Evolutionary conservation across 2,797 vertebrate species (phyloP).

Genomic region (Dryobates pubescens): DNA sequence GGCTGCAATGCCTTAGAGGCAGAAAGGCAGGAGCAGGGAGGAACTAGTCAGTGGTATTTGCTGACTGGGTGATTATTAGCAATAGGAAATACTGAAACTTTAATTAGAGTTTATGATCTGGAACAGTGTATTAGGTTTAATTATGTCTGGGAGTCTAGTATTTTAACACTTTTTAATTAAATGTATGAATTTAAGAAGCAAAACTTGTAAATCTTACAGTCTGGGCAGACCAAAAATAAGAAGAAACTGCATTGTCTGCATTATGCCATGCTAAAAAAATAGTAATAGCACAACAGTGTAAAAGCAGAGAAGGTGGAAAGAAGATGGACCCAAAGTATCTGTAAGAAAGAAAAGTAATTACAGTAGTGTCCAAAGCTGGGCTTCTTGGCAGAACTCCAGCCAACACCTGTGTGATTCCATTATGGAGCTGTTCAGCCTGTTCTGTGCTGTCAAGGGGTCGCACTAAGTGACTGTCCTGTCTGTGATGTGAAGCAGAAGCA

Average conservation of each 20-base stretch:
- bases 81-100: slow-evolving; percentile 58
- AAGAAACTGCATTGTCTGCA: not conserved
- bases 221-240: not conserved
- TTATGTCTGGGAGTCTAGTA: slow-evolving; percentile 52
- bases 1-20: slow-evolving; percentile 29
- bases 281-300: no score
- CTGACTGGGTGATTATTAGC: slow-evolving; percentile 63
- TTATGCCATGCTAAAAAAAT: not conserved
- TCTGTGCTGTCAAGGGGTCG: not conserved
- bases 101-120: slow-evolving; percentile 68
- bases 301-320: not conserved
- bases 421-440: not conserved
- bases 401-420: not conserved
- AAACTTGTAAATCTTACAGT: slow-evolving; percentile 16
- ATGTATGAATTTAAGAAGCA: slow-evolving; percentile 28
- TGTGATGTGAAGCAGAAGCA: not conserved
- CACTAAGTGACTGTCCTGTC: not conserved
- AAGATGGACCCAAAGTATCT: not conserved
- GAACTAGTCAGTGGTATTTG: slow-evolving; percentile 12
- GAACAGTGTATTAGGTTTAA: slow-evolving; percentile 53
- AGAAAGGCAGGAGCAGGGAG: not conserved
- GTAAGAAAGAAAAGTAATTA: not conserved
- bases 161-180: slow-evolving; percentile 68
- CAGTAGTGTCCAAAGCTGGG: not conserved
- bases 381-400: not conserved